Base-by-base conservation (phyloP, 2,888 invertebrate genomes). In the Brachypalpus laphriformis region DNA sequence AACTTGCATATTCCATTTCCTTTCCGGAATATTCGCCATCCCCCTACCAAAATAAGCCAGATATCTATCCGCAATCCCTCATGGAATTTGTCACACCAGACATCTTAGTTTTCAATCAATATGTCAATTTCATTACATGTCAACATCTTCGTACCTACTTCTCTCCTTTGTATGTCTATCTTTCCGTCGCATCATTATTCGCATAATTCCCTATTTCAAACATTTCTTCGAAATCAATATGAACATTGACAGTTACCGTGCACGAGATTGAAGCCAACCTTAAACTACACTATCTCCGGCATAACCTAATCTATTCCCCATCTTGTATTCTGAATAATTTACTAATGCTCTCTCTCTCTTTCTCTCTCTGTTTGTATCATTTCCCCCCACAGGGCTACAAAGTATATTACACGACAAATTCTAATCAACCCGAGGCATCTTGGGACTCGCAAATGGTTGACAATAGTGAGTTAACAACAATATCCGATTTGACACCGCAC, bases 401-500 rank as follows among this genome's bases (percentile, higher is more conserved):
- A 93, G 97, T 99, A 86, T 98, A 97, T 93, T 99, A 98, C 93
- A 98, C 98, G 4, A 96, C 96, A 87, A 96, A 97, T 89, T 95
- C 98, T 20, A 95, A 96, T 87, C 95, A 97, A 87, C 95, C 96
- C 8, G 95, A 98, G 92, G 95, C 96, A 81, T 96, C 97, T 37
- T 99, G 99, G 99, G 95, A 97, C 89, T 96, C 97, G 3, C 97
- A 97, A 93, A 96, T 96, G 94, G 98, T 98, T 90, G 98, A 98
- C 93, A 98, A 96, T 92, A 98, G 96, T 92, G 96, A 97, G 90
- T 92, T 98, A 90, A 98, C 98, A 71, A 98, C 98, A 49, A 96
- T 99, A 91, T 96, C 97, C 89, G 97, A 98, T 91, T 93, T 99
- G 89, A 96, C 96, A 22, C 96, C 98, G 0, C 97, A 97, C 92